Conservation (phyloP, 2,797 vertebrate genomes). For the Nannoperca obscura region DNA sequence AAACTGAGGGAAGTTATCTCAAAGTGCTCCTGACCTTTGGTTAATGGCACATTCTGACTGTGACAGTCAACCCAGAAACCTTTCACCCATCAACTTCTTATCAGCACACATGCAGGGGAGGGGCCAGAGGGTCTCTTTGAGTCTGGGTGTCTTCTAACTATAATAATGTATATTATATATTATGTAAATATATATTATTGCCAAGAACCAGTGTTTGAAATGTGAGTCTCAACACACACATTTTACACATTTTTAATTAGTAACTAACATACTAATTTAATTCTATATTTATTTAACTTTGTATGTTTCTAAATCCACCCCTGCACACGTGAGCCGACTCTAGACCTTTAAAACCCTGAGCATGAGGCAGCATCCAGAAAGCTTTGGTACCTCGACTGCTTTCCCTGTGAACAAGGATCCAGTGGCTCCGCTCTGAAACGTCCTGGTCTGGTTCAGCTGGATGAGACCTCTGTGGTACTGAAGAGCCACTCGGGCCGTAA, state of each 20-base stretch:
- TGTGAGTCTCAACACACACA: too few species aligned
- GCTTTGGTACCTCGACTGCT: constrained; percentile 87
- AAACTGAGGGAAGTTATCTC: not conserved
- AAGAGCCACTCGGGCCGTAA: constrained; percentile 94
- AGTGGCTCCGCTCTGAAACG: constrained; percentile 90
- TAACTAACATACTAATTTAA: too few species aligned
- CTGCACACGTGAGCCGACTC: not conserved
- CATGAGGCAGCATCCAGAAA: not conserved
- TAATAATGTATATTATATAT: too few species aligned
- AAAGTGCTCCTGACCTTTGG: constrained; percentile 26
- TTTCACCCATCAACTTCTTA: not conserved
- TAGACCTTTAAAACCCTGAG: not conserved
- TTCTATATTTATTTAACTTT: too few species aligned
- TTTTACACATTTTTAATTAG: too few species aligned
- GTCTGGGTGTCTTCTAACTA: not conserved
- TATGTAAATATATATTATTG: too few species aligned
- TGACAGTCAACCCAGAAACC: not conserved
- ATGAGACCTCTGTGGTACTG: constrained; percentile 94
- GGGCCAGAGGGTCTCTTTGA: not conserved
- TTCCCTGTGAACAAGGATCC: constrained; percentile 92
- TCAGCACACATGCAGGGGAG: not conserved
- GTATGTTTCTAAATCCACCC: not conserved
- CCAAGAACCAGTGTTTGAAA: too few species aligned
- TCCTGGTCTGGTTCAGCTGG: constrained; percentile 88
- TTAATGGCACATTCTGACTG: not conserved